Evolutionary conservation across 2,888 invertebrate species (phyloP), one percentile per base, ranked within the genome.

Genomic region (Girardia tigrina): DNA sequence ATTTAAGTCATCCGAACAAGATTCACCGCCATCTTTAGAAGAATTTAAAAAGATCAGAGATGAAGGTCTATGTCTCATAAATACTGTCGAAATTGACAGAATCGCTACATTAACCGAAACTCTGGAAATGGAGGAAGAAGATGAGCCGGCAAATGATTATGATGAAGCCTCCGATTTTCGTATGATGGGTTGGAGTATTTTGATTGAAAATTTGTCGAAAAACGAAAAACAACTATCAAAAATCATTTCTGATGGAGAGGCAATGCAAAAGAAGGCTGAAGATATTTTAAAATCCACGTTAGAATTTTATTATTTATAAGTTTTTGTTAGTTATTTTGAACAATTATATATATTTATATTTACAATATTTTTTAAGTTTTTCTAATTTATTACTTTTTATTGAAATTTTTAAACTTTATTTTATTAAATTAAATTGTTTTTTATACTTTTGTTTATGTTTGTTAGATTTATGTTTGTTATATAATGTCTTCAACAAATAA

Each of bases 201-300:
- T 56, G 23, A 23, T 56, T n/a, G 56, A 56, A 20, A 56, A 56
- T 56, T 56, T 56, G 23, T n/a, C 4, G n/a, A 56, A 56, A 56
- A 56, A 56, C 23, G 56, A 56, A 56, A 56, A 56, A 16, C 8
- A 56, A 56, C n/a, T 56, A 56, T 56, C 56, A 20, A 56, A 56
- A n/a, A 56, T 56, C 23, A 56, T 56, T 20, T 20, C n/a, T n/a
- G n/a, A 56, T 23, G 56, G 56, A 56, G 56, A 56, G n/a, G 56
- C 56, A 2, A 56, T 56, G 56, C 56, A 56, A 56, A 56, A 56
- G 56, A 56, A 56, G 23, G 56, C 56, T 12, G 56, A 56, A 56
- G 56, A 56, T 56, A 56, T 56, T 56, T 16, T 56, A 23, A 56
- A 56, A 56, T 56, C 56, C 4, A 56, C 56, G 56, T 56, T 20